Evolutionary conservation across 2,888 invertebrate genomes (phyloP).

Genomic region (Drosophila paranaensis): DNA sequence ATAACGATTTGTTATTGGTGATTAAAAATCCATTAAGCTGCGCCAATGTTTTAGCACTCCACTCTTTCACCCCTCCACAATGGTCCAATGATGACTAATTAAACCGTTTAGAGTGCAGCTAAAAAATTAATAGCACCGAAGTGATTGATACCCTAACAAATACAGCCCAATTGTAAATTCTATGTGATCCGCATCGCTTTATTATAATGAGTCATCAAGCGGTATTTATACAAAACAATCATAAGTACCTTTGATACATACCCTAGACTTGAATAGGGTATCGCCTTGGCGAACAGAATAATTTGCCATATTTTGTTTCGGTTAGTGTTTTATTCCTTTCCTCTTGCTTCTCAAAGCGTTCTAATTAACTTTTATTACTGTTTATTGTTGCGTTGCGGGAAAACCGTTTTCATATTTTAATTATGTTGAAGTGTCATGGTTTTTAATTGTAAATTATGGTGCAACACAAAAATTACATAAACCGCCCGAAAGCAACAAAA

Average conservation of each 20-base stretch:
- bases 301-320: background rate
- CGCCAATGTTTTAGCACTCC: conserved; percentile 20
- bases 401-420: conserved; percentile 82
- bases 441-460: conserved; percentile 81
- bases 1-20: conserved; percentile 56
- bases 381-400: conserved; percentile 75
- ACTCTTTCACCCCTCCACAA: background rate
- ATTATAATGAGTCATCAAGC: background rate
- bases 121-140: background rate
- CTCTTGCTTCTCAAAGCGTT: conserved; percentile 38
- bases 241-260: background rate
- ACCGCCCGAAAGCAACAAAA: conserved; percentile 36
- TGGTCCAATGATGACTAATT: conserved; percentile 22
- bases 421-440: conserved; percentile 80
- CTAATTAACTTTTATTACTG: conserved; percentile 80
- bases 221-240: background rate
- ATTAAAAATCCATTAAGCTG: conserved; percentile 71
- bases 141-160: conserved; percentile 13
- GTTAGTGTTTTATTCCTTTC: conserved; percentile 22
- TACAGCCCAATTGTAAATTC: background rate
- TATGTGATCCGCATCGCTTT: too few relatives aligned
- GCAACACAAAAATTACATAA: conserved; percentile 61
- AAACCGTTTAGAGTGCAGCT: conserved; percentile 24
- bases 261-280: background rate
- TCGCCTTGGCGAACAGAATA: background rate